Percentiles rank a stretch among this genome's conserved stretches.
phyloP scores from a whole-genome alignment of 2,113 vertebrate species.

The Cyanoderma ruficeps region DNA sequence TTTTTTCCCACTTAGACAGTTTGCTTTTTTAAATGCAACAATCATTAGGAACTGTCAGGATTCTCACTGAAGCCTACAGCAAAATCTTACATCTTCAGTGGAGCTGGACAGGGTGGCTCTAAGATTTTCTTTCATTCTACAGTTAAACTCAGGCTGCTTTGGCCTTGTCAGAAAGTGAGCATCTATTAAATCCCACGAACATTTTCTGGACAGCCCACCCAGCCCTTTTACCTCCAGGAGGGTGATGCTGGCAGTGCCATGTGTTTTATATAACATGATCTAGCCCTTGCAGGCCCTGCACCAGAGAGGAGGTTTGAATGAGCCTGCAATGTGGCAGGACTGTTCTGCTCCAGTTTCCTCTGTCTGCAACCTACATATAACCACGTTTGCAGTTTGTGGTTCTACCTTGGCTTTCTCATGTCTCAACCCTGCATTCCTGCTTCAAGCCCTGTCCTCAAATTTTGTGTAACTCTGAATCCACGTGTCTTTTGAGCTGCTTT shows the following conservation, averaged over 20 bases:
- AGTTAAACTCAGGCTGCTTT: not conserved
- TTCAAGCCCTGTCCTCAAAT: not conserved
- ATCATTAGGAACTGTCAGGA: not conserved
- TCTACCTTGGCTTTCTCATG: not conserved
- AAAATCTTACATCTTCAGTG: not conserved
- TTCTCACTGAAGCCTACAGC: not conserved
- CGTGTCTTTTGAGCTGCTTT: not conserved
- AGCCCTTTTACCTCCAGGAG: not conserved
- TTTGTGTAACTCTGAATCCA: not conserved
- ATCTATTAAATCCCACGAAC: not conserved
- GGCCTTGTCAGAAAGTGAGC: not conserved
- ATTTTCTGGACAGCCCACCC: not conserved
- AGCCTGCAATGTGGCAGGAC: not conserved
- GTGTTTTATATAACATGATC: not conserved
- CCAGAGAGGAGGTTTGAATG: not conserved
- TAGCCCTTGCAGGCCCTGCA: not conserved
- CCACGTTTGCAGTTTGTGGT: fast-evolving
- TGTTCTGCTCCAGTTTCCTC: not conserved
- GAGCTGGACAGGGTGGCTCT: not conserved
- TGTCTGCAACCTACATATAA: not conserved
- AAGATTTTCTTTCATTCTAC: not conserved
- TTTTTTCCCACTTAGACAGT: not conserved
- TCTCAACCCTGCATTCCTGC: not conserved
- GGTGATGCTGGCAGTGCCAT: not conserved
- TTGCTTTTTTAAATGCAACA: not conserved